Evolutionary conservation across 1,140 invertebrate species (phyloP), one percentile per base, ranked within the genome.

Genomic region (Acromyrmex charruanus): DNA sequence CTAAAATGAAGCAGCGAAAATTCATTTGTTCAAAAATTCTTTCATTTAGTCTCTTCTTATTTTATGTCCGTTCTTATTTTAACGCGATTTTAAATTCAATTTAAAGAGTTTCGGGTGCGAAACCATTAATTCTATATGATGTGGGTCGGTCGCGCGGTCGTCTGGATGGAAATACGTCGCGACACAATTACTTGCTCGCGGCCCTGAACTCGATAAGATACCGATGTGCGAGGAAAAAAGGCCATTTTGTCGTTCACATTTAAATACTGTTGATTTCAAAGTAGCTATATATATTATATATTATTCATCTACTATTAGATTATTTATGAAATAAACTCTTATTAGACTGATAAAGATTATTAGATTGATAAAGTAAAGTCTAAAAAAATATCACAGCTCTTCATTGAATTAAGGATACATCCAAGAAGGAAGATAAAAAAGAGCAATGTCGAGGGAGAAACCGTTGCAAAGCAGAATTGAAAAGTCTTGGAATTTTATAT

Each of bases 201-300:
- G 77, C 81, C 81, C 81, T 84, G 81, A 77, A 31, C 55, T 84
- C 55, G 81, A 84, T 84, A 84, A 84, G 81, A 81, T 81, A 81
- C 3, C 65, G 65, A 44, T 10, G 7, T 44, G 10, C 31, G 39
- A n/a, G 18, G 53, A 81, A 53, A 81, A 81, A 81, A 79, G 3
- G 7, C 25, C 7, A 77, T 65, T 77, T 77, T 65, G 59, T 44
- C 18, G 21, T 18, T 39, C 53, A 9, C 16, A 12, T 3, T 55
- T 72, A 58, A 5, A 53, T 44, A 10, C 10, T 44, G 10, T 10
- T 63, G 39, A 55, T 63, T 65, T 77, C 18, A 3, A 28, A 25
- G 16, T 31, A 25, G 10, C 49, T 5, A 18, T 44, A 16, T 44
- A 16, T 2, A 59, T 59, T 72, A 55, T 1, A 59, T 44, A 44